phyloP scores from a whole-genome alignment of 1,140 invertebrate species.

The Homarus americanus region DNA sequence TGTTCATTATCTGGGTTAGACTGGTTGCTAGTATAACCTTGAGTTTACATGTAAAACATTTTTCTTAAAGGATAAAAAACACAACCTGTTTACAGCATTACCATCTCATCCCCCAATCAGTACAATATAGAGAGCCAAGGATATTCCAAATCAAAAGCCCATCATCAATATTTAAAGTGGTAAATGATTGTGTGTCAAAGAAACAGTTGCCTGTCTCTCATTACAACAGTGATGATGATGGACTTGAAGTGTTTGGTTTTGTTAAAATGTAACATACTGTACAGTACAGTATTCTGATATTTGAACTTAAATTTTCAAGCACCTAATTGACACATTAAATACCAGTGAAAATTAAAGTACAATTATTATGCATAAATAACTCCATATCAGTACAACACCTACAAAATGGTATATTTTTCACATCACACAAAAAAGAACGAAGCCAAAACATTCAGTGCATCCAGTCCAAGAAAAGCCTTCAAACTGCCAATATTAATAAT shows the following conservation, averaged over 20 bases:
- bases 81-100: constrained; percentile 3
- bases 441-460: not conserved
- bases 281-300: no score
- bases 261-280: not conserved
- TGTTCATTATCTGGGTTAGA: constrained; percentile 42
- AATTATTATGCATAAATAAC: no score
- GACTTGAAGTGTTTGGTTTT: not conserved
- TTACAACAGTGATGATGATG: not conserved
- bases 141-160: not conserved
- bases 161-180: not conserved
- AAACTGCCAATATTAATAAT: no score
- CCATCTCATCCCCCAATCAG: not conserved
- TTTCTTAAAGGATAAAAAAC: constrained; percentile 7
- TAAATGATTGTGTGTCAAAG: not conserved
- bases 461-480: not conserved
- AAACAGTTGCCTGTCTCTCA: not conserved
- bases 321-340: not conserved
- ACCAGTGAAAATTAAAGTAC: no score
- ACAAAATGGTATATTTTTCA: no score
- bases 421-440: not conserved
- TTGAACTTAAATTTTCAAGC: not conserved
- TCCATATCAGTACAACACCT: no score
- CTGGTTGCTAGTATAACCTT: not conserved
- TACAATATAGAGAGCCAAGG: not conserved
- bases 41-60: constrained; percentile 18